A percentile compares a stretch with the other conserved stretches of the same genome.
Conservation (phyloP, 2,888 invertebrate genomes). For the Hyppa rectilinea region DNA sequence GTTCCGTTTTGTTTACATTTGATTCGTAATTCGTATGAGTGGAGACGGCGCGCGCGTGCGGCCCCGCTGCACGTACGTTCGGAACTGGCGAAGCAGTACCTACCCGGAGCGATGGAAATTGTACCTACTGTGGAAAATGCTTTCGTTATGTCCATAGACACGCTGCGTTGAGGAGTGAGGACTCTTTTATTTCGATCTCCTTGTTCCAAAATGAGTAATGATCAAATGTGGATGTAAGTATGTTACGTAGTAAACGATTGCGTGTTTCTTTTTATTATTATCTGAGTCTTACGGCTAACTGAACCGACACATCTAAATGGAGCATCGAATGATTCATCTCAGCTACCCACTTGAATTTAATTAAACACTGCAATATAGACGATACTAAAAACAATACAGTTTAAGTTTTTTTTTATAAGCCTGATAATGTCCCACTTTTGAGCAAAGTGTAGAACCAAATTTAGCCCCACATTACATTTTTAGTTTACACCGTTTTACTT, state of each 20-base stretch:
- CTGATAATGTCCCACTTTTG: no score
- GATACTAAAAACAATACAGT: constrained; percentile 3
- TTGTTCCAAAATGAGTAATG: constrained; percentile 27
- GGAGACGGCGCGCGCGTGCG: constrained; percentile 64
- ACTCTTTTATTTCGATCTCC: constrained; percentile 30
- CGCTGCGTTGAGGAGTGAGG: constrained; percentile 1
- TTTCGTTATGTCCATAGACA: constrained; percentile 71
- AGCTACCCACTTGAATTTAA: constrained; percentile 41
- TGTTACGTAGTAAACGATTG: constrained; percentile 27
- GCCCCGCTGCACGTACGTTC: constrained; percentile 61
- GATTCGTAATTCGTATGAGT: constrained; percentile 66
- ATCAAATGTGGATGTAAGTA: background rate
- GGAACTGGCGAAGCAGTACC: constrained; percentile 71
- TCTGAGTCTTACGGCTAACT: constrained; percentile 10
- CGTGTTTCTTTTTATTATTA: constrained; percentile 33
- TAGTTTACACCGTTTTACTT: constrained; percentile 13
- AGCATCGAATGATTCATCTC: constrained; percentile 37
- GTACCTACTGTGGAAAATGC: constrained; percentile 81
- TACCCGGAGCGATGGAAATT: constrained; percentile 75
- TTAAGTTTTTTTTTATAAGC: no score
- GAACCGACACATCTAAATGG: constrained; percentile 24
- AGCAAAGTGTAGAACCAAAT: no score
- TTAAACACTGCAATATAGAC: constrained; percentile 22
- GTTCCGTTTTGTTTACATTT: constrained; percentile 78
- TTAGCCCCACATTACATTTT: background rate